These are phyloP conservation scores for Andrena haemorrhoa DNA, from an alignment of 2,888 invertebrate genomes.

Conservation along the genomic window DNA sequence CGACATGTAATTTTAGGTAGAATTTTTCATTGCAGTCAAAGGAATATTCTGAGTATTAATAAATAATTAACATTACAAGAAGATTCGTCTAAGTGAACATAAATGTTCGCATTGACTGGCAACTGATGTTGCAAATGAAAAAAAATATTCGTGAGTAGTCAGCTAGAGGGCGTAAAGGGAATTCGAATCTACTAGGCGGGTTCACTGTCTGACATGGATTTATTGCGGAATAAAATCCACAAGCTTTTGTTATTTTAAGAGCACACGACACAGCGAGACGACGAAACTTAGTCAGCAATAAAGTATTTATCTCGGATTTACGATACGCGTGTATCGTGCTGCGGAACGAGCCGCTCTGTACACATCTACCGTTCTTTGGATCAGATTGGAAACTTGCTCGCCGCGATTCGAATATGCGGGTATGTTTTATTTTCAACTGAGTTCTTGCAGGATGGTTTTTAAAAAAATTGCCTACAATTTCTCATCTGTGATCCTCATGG, in stretches of 20 bases:
- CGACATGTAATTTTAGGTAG: too few relatives aligned
- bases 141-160: too few relatives aligned
- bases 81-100: too few relatives aligned
- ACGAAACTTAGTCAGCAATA: slow-evolving; percentile 7
- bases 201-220: background rate
- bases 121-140: too few relatives aligned
- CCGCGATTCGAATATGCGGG: background rate
- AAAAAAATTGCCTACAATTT: too few relatives aligned
- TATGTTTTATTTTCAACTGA: too few relatives aligned
- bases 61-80: too few relatives aligned
- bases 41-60: too few relatives aligned
- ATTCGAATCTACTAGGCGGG: background rate
- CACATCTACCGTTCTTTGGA: slow-evolving; percentile 4
- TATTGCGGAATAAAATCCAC: background rate
- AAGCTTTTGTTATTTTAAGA: background rate
- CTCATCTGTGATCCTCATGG: background rate
- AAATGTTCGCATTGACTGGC: too few relatives aligned
- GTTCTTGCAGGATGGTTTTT: too few relatives aligned
- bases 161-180: background rate
- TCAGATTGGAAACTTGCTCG: background rate
- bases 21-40: too few relatives aligned
- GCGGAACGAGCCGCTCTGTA: slow-evolving; percentile 9
- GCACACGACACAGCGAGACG: background rate
- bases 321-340: slow-evolving; percentile 5
- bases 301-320: slow-evolving; percentile 28